Evolutionary conservation across 2,113 vertebrate species (phyloP).

Genomic region (Esox niger): DNA sequence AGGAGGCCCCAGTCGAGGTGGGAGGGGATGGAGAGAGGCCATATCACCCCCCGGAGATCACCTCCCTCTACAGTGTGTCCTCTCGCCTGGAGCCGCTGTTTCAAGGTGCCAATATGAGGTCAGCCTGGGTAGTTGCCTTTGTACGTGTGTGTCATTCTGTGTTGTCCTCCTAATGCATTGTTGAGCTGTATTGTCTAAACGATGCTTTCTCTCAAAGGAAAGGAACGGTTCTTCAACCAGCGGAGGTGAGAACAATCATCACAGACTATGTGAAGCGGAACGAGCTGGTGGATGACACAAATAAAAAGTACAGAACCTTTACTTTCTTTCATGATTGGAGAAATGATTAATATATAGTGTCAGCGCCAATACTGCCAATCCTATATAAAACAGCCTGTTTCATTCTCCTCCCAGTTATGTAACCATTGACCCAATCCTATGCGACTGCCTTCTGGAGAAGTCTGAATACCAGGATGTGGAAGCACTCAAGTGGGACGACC

Average conservation of each 20-base stretch:
- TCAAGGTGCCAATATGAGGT: conserved; percentile 85
- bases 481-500: conserved; percentile 87
- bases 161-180: neutral
- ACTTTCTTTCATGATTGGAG: neutral
- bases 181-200: neutral
- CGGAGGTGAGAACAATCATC: conserved; percentile 82
- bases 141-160: neutral
- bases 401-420: conserved; percentile 75
- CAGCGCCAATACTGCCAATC: neutral
- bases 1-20: conserved; percentile 56
- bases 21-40: conserved; percentile 65
- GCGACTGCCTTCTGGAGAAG: conserved; percentile 91
- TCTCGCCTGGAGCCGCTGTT: conserved; percentile 85
- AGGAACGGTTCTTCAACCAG: conserved; percentile 78
- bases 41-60: conserved; percentile 89
- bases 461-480: conserved; percentile 80
- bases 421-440: conserved; percentile 82
- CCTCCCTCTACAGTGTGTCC: conserved; percentile 81
- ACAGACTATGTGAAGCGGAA: conserved; percentile 88
- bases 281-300: conserved; percentile 82
- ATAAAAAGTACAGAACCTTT: conserved; percentile 85
- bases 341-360: neutral
- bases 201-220: conserved; percentile 73
- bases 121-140: neutral
- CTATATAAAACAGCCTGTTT: neutral